Evolutionary conservation across 2,113 vertebrate species (phyloP).

Genomic region (Junco hyemalis): DNA sequence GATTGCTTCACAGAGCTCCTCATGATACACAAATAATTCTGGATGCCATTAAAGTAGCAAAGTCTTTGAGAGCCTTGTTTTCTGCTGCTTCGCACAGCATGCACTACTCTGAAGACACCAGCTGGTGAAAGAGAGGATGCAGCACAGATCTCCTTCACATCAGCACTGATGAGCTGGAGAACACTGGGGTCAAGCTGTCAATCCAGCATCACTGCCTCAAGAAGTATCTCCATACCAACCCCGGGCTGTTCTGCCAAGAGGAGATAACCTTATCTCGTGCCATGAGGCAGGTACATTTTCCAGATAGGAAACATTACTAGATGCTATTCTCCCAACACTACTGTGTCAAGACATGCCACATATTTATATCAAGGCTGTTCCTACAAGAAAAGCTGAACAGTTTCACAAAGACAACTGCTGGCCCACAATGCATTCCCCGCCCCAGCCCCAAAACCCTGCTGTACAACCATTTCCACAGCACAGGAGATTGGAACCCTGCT

Average conservation of each 20-base stretch:
- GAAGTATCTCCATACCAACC: background rate
- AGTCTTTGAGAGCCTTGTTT: background rate
- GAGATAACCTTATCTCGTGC: background rate
- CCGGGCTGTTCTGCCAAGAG: background rate
- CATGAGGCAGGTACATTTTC: background rate
- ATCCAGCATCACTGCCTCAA: background rate
- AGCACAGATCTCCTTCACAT: background rate
- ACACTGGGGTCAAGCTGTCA: background rate
- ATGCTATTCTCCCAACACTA: background rate
- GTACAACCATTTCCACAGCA: background rate
- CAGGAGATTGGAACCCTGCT: background rate
- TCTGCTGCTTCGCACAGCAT: background rate
- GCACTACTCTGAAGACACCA: background rate
- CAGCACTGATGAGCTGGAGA: background rate
- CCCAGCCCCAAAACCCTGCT: background rate
- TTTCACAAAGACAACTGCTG: background rate
- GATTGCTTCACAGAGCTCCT: background rate
- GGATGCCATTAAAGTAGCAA: background rate
- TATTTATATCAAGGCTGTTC: background rate
- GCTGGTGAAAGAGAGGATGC: background rate
- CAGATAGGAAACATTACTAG: background rate
- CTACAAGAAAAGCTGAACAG: background rate
- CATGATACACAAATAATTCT: background rate
- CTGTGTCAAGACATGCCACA: background rate
- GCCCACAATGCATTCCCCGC: rapidly evolving